phyloP scores from a whole-genome alignment of 1,140 invertebrate genomes.

The Bombus vancouverensis region DNA sequence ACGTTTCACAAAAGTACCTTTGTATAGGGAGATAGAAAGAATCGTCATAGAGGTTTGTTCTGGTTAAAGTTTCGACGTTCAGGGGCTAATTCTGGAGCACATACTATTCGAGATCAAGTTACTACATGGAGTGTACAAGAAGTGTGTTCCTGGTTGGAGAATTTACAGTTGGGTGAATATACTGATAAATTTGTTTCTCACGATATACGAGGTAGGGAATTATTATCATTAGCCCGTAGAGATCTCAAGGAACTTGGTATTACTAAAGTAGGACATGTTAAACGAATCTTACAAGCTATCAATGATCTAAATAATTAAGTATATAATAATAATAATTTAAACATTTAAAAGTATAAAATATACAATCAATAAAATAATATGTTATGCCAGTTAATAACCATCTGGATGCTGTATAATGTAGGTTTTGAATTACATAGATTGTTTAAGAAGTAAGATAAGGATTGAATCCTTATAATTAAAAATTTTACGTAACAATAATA shows the following conservation, averaged over 20 bases:
- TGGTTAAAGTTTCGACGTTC: constrained; percentile 85
- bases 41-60: constrained; percentile 83
- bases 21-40: constrained; percentile 83
- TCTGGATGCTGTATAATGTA: constrained; percentile 1
- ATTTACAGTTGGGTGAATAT: constrained; percentile 94
- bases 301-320: constrained; percentile 88
- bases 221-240: constrained; percentile 92
- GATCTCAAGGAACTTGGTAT: constrained; percentile 95
- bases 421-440: neutral
- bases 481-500: neutral
- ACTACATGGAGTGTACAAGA: constrained; percentile 88
- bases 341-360: constrained; percentile 30
- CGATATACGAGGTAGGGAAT: constrained; percentile 95
- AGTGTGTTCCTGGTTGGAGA: constrained; percentile 93
- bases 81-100: constrained; percentile 73
- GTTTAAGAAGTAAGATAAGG: neutral
- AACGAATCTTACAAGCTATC: constrained; percentile 95
- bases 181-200: constrained; percentile 92
- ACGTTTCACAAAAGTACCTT: constrained; percentile 2
- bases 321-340: constrained; percentile 14
- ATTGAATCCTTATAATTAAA: neutral
- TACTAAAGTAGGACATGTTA: constrained; percentile 96
- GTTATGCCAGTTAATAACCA: constrained; percentile 22
- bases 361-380: constrained; percentile 33
- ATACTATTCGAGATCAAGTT: constrained; percentile 81